Evolutionary conservation across 2,797 vertebrate genomes (phyloP).

Genomic region (Sebastes baramenuke): DNA sequence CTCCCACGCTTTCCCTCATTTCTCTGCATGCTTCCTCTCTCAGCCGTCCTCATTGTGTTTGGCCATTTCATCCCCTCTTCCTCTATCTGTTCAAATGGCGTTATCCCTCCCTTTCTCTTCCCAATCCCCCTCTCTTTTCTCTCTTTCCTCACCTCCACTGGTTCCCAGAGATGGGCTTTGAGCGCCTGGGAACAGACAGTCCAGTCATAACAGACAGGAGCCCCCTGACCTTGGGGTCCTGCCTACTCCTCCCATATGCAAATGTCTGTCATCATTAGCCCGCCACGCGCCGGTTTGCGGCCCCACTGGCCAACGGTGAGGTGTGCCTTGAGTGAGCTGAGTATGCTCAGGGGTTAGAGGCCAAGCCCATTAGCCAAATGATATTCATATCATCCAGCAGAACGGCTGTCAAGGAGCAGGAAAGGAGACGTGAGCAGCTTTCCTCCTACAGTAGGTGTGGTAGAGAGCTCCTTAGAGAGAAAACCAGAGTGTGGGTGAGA

Average conservation of each 20-base stretch:
- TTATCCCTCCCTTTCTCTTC: neutral
- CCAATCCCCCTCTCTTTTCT: neutral
- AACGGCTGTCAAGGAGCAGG: slow-evolving; percentile 43
- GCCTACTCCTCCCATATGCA: slow-evolving; percentile 68
- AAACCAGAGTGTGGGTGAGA: slow-evolving; percentile 25
- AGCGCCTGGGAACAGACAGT: slow-evolving; percentile 40
- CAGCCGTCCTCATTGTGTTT: slow-evolving; percentile 1
- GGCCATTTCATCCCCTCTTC: slow-evolving; percentile 27
- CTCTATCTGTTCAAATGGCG: neutral
- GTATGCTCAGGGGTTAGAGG: slow-evolving; percentile 65
- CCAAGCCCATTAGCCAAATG: slow-evolving; percentile 73
- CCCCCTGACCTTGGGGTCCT: slow-evolving; percentile 46
- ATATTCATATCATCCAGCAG: slow-evolving; percentile 63
- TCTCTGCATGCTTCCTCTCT: neutral
- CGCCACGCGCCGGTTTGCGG: slow-evolving; percentile 23
- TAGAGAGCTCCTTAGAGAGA: slow-evolving; percentile 14
- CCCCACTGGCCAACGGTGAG: slow-evolving; percentile 20
- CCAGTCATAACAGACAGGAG: slow-evolving; percentile 53
- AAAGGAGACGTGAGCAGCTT: slow-evolving; percentile 43
- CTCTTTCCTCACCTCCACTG: slow-evolving; percentile 27
- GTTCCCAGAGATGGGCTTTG: slow-evolving; percentile 15
- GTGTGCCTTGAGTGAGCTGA: slow-evolving; percentile 24
- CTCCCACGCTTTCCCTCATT: slow-evolving; percentile 18
- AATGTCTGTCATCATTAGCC: slow-evolving; percentile 71
- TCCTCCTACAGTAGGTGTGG: slow-evolving; percentile 29